These are phyloP conservation scores for Pseudobourletiella spinata DNA, from an alignment of 1,140 invertebrate genomes.

Conservation along the genomic window DNA sequence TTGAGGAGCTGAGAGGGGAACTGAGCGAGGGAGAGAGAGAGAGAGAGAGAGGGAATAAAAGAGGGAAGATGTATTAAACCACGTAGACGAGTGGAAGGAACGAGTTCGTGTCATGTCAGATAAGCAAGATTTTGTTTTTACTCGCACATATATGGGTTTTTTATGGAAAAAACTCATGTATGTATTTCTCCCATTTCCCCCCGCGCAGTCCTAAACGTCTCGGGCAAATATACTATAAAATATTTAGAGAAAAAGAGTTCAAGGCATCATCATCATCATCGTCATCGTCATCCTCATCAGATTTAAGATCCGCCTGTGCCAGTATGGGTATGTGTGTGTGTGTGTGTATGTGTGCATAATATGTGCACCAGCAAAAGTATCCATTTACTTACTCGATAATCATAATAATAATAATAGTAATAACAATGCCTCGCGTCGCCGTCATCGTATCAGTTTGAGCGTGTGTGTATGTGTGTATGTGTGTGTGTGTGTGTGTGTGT, in stretches of 20 bases:
- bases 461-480: too few relatives aligned
- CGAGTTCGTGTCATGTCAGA: slow-evolving; percentile 4
- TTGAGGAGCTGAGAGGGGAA: too few relatives aligned
- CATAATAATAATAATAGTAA: not conserved
- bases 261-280: not conserved
- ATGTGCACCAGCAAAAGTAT: not conserved
- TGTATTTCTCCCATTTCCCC: not conserved
- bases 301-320: too few relatives aligned
- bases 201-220: not conserved
- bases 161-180: not conserved
- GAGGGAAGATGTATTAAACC: too few relatives aligned
- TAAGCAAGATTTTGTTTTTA: slow-evolving; percentile 8
- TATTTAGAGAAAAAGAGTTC: not conserved
- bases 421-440: too few relatives aligned
- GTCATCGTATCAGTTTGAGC: too few relatives aligned
- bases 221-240: not conserved
- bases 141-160: not conserved
- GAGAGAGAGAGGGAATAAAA: too few relatives aligned
- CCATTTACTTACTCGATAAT: not conserved
- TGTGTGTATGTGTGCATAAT: not conserved
- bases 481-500: too few relatives aligned
- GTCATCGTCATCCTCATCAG: too few relatives aligned
- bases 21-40: too few relatives aligned
- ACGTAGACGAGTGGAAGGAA: too few relatives aligned
- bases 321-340: too few relatives aligned